Base-by-base conservation (phyloP, 2,797 vertebrate genomes). In the Octomys mimax region DNA sequence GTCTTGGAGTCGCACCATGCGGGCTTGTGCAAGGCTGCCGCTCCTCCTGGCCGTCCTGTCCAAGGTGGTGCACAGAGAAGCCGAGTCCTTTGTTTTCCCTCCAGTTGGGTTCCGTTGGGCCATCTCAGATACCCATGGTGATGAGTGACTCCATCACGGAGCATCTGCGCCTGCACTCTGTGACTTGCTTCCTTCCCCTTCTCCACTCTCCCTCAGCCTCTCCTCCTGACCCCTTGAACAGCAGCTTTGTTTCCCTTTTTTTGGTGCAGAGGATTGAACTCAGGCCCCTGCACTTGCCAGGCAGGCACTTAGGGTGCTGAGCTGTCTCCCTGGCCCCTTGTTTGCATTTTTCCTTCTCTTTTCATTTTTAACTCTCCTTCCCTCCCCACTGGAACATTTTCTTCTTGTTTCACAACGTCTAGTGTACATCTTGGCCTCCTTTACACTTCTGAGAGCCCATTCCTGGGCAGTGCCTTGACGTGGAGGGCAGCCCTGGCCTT, bases 31-130 rank as follows among this genome's bases (percentile, higher is more conserved):
- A 84, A 59, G 49, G 33, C 77, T 73, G 21, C 79, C 92, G 88
- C 92, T 84, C 42, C 26, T 2, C 75, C 78, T 78, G 71, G 7
- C n/a, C 24, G 82, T 92, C 26, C 19, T 89, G 61, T 3, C 42
- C 42, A 82, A 70, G 61, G 19, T 94, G 82, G 14, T 91, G 22
- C 52, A 36, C 73, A 59, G 24, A 73, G 92, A 96, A 85, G 54
- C 13, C 36, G 14, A 68, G 33, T 68, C 16, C 64, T 18, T 33
- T 13, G 14, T n/a, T n/a, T 68, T 16, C 64, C 64, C 14, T 68
- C 64, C 16, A 18, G 3, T 68, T 33, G n/a, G 6, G n/a, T 8
- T 70, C 7, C 4, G 19, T 10, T 36, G 66, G 33, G 36, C 9
- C 66, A 70, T 21, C n/a, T 31, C 14, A 68, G 66, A 7, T 19